These are phyloP conservation scores for Cephus spinipes DNA, from an alignment of 2,888 invertebrate species.

Conservation along the genomic window DNA sequence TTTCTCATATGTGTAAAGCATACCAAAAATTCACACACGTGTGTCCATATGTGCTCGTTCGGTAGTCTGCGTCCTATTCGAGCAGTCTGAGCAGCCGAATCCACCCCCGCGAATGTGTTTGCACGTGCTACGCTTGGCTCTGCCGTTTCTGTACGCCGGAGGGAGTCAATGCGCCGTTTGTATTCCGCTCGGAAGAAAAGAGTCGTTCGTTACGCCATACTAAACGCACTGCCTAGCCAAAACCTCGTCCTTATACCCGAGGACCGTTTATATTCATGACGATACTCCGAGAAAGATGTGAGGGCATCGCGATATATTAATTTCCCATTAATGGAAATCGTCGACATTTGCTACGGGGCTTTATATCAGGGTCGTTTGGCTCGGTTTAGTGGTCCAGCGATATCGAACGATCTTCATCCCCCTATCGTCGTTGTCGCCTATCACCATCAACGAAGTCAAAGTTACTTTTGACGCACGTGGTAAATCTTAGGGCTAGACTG, in stretches of 20 bases:
- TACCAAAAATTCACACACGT: too few relatives aligned
- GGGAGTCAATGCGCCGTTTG: slow-evolving; percentile 54
- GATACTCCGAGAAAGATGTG: slow-evolving; percentile 32
- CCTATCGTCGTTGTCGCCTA: too few relatives aligned
- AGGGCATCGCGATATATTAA: slow-evolving; percentile 44
- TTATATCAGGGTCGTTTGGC: background rate
- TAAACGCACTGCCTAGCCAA: background rate
- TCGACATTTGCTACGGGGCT: slow-evolving; percentile 14
- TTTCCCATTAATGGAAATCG: slow-evolving; percentile 43
- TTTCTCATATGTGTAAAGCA: too few relatives aligned
- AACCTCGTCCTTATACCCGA: slow-evolving; percentile 5
- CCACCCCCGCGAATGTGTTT: slow-evolving; percentile 40
- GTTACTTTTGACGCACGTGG: too few relatives aligned
- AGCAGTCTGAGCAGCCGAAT: background rate
- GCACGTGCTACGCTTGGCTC: too few relatives aligned
- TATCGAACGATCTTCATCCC: background rate
- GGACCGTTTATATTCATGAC: slow-evolving; percentile 47
- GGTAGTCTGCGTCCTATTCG: too few relatives aligned
- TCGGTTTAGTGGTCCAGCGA: too few relatives aligned
- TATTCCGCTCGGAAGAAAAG: slow-evolving; percentile 51
- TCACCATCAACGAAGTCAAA: too few relatives aligned
- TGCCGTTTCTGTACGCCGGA: background rate
- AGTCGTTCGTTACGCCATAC: slow-evolving; percentile 50
- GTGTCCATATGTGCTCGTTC: too few relatives aligned
- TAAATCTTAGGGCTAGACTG: too few relatives aligned